These are phyloP conservation scores for Synanthedon vespiformis DNA, from an alignment of 2,888 invertebrate species.

Conservation along the genomic window DNA sequence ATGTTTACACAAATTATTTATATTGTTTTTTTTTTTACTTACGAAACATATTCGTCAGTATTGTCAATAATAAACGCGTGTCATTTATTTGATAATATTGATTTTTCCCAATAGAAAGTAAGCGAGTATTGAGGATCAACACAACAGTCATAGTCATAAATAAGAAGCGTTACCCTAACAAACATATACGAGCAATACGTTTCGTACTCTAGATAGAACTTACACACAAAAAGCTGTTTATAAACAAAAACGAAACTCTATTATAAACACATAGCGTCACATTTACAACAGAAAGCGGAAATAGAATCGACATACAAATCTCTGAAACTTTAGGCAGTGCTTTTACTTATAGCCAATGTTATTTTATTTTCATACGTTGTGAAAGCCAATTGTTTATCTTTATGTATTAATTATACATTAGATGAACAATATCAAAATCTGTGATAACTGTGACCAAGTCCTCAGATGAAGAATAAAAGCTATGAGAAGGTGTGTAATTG, in stretches of 20 bases:
- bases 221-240: slow-evolving; percentile 1
- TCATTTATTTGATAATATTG: slow-evolving; percentile 4
- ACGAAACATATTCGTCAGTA: neutral
- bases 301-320: neutral
- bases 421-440: too few species aligned
- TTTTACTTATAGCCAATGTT: too few species aligned
- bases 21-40: neutral
- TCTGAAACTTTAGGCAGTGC: too few species aligned
- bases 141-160: slow-evolving; percentile 8
- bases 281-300: slow-evolving; percentile 8
- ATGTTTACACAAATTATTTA: too few species aligned
- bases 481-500: too few species aligned
- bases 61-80: neutral
- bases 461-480: too few species aligned
- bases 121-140: slow-evolving; percentile 5
- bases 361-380: too few species aligned
- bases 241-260: slow-evolving; percentile 13
- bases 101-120: slow-evolving; percentile 8
- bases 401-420: too few species aligned
- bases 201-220: neutral
- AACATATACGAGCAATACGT: neutral
- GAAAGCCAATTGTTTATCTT: too few species aligned
- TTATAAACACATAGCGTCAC: slow-evolving; percentile 10
- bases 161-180: slow-evolving; percentile 2
- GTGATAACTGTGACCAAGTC: too few species aligned